A percentile compares a stretch with the other conserved stretches of the same genome.
Conservation (phyloP, 2,113 vertebrate species). For the Motacilla alba region DNA sequence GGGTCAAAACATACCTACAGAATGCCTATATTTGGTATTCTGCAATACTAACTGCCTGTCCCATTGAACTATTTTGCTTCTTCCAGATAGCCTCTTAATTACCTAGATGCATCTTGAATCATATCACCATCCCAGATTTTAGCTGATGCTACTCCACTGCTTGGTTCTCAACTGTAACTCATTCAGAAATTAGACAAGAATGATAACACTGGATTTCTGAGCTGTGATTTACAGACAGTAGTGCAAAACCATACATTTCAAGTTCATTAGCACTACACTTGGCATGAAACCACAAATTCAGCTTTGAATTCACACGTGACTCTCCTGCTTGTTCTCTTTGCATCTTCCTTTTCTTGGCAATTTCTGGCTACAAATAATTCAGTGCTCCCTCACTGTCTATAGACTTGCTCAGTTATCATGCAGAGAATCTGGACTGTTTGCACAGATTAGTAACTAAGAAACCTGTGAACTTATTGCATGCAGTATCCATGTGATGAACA, state of each 20-base stretch:
- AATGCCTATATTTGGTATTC: background rate
- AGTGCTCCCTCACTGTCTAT: background rate
- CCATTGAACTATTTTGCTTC: background rate
- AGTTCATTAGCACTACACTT: background rate
- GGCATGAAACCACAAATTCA: constrained; percentile 7
- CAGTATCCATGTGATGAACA: background rate
- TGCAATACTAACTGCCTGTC: background rate
- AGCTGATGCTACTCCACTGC: background rate
- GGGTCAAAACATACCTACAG: background rate
- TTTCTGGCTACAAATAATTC: background rate
- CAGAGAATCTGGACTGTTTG: background rate
- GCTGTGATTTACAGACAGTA: background rate
- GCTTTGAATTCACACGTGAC: background rate
- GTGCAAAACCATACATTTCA: background rate
- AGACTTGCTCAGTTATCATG: background rate
- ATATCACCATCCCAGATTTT: background rate
- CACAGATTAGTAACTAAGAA: background rate
- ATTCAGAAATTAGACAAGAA: background rate
- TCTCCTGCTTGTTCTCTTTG: background rate
- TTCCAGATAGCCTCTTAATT: background rate
- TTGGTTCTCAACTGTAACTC: background rate
- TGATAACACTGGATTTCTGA: background rate
- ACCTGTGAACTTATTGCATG: background rate
- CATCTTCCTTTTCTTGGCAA: background rate
- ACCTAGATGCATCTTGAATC: background rate